Evolutionary conservation across 1,140 invertebrate species (phyloP).

Genomic region (Maconellicoccus hirsutus): DNA sequence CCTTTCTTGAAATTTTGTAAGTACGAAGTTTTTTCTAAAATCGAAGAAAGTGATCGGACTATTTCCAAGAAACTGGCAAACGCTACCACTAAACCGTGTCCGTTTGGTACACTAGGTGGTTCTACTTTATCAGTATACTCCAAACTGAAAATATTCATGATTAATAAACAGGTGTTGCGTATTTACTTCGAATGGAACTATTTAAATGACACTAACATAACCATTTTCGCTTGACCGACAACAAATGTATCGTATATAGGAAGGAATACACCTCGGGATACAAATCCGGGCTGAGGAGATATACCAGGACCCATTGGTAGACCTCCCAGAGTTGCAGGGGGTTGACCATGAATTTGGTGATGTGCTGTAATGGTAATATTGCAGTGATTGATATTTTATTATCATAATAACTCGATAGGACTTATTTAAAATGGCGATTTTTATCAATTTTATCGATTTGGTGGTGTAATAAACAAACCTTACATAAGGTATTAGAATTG

Average conservation of each 20-base stretch:
- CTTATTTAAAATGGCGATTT: no score
- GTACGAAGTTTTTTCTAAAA: constrained; percentile 46
- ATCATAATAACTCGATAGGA: no score
- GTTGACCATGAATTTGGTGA: constrained; percentile 45
- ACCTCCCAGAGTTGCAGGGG: constrained; percentile 51
- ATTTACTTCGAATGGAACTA: no score
- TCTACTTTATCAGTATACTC: constrained; percentile 93
- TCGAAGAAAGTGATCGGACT: constrained; percentile 61
- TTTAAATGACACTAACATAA: constrained; percentile 57
- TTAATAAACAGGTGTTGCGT: neutral
- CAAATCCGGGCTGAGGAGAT: constrained; percentile 81
- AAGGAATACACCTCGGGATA: constrained; percentile 81
- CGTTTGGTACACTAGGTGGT: constrained; percentile 81
- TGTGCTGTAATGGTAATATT: constrained; percentile 23
- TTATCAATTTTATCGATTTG: no score
- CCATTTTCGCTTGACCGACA: constrained; percentile 71
- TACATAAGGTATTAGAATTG: no score
- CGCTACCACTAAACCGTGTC: constrained; percentile 89
- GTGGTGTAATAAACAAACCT: no score
- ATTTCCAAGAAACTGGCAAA: constrained; percentile 86
- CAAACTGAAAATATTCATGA: constrained; percentile 48
- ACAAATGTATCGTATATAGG: constrained; percentile 73
- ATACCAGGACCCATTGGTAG: constrained; percentile 62
- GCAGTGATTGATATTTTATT: no score
- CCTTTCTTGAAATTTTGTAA: constrained; percentile 32